Evolutionary conservation across 2,113 vertebrate species (phyloP), one percentile per base, ranked within the genome.

Genomic region (Chelonoidis abingdonii): DNA sequence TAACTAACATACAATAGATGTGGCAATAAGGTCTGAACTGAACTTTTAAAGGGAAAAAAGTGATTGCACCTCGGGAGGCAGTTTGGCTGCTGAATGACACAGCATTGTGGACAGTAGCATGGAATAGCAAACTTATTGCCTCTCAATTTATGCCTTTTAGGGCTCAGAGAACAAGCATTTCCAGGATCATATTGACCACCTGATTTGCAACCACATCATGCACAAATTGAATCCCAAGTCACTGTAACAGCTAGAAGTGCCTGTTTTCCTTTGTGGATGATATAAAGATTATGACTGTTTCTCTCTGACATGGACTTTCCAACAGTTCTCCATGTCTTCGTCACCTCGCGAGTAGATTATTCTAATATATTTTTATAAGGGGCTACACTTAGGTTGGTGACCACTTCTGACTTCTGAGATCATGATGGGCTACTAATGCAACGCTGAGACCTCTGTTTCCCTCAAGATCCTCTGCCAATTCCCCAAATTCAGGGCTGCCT

Each of bases 101-200:
- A 76, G 22, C 17, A 59, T 10, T 54, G 79, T 54, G 82, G 62
- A 57, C 57, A 4, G 38, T 75, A 22, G 3, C 16, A 0, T 21
- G 75, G 79, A 52, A 24, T 82, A 89, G 47, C 89, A 92, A 92
- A 91, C 12, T 78, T 0, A 0, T 3, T 25, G 35, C 38, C 35
- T 62, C 35, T 87, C 69, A 54, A 41, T 0, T 72, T 72, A 22
- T 72, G 35, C 6, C 62, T 69, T 62, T 35, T n/a, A 88, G 13
- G 1, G 3, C 78, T 62, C 76, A 53, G 5, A 91, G 52, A 94
- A 86, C 5, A 44, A 88, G 24, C 87, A 35, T 12, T 89, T 93
- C 75, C 82, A 92, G 47, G 8, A 65, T 78, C 84, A 87, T 80
- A 85, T 12, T 41, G 31, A 95, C 80, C 89, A 89, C 35, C 49